phyloP scores from a whole-genome alignment of 2,888 invertebrate genomes.

The Sphaerophoria rueppellii region DNA sequence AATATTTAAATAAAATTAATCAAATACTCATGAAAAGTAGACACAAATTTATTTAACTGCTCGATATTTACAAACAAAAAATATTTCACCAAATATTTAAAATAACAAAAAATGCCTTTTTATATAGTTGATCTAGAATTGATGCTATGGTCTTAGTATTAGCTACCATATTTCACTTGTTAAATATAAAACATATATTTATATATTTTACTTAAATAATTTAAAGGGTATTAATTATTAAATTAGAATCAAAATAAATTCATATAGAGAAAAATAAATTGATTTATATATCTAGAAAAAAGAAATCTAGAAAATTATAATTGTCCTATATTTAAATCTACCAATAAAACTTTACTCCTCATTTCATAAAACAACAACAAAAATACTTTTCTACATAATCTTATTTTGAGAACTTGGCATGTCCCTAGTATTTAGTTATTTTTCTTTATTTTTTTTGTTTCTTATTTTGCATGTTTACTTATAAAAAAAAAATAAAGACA shows the following conservation, averaged over 20 bases:
- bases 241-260: constrained; percentile 49
- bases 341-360: neutral
- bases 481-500: neutral
- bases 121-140: constrained; percentile 49
- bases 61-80: constrained; percentile 27
- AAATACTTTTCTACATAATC: constrained; percentile 5
- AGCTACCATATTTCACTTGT: constrained; percentile 50
- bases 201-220: constrained; percentile 47
- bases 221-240: constrained; percentile 32
- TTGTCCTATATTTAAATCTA: constrained; percentile 80
- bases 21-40: constrained; percentile 17
- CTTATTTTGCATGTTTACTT: constrained; percentile 48
- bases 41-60: constrained; percentile 51
- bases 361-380: constrained; percentile 28
- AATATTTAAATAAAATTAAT: constrained; percentile 26
- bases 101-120: constrained; percentile 35
- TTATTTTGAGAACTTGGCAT: constrained; percentile 3
- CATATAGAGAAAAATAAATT: constrained; percentile 18
- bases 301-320: constrained; percentile 65
- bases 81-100: neutral
- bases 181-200: constrained; percentile 18
- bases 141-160: constrained; percentile 69
- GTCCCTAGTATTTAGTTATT: neutral
- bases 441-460: neutral
- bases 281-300: constrained; percentile 53